These are phyloP conservation scores for Pyrrhosoma nymphula DNA, from an alignment of 2,888 invertebrate species.

Conservation along the genomic window DNA sequence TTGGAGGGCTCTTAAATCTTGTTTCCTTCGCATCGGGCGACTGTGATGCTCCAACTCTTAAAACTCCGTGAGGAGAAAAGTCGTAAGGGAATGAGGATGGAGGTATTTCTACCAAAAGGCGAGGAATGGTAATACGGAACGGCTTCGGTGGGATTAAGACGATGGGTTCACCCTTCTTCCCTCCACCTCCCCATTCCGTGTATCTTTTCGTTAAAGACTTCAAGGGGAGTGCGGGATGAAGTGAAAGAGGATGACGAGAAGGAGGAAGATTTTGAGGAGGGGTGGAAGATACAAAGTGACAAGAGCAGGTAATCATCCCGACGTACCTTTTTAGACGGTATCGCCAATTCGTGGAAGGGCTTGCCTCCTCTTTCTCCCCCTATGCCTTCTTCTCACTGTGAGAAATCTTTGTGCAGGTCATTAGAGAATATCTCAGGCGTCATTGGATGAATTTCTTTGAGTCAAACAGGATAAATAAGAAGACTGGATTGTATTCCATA, in stretches of 20 bases:
- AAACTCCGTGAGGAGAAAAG: constrained; percentile 24
- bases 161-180: constrained; percentile 35
- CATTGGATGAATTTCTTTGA: neutral
- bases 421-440: too few relatives aligned
- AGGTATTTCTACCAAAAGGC: constrained; percentile 62
- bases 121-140: constrained; percentile 62
- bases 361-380: neutral
- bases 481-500: too few relatives aligned
- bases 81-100: constrained; percentile 41
- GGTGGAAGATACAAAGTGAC: neutral
- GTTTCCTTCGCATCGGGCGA: constrained; percentile 39
- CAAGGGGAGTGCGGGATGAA: constrained; percentile 4
- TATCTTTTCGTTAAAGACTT: constrained; percentile 37
- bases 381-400: neutral
- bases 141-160: constrained; percentile 57
- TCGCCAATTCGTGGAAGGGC: neutral
- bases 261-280: neutral
- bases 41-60: constrained; percentile 47
- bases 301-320: constrained; percentile 48
- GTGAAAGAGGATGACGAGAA: neutral
- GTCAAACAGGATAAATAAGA: too few relatives aligned
- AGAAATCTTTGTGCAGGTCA: neutral
- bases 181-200: neutral
- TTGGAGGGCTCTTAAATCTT: constrained; percentile 55
- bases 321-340: constrained; percentile 32